Conservation (phyloP, 1,140 invertebrate genomes). For the Lutraria rhynchaena region DNA sequence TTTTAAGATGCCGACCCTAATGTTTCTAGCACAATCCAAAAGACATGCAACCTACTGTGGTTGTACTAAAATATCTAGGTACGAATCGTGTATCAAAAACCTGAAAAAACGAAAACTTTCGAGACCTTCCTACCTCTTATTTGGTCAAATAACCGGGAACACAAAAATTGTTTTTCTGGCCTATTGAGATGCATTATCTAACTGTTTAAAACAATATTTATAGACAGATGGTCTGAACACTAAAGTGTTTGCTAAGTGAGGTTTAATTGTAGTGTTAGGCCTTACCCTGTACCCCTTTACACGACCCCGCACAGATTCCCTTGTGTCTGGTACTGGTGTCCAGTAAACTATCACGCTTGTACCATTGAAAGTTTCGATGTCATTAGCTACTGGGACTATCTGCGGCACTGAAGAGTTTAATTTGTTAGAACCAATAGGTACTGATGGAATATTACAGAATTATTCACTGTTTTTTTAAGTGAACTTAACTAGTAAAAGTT, state of each 20-base stretch:
- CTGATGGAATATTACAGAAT: neutral
- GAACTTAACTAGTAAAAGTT: too few relatives aligned
- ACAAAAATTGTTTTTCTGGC: too few relatives aligned
- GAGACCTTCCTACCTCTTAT: too few relatives aligned
- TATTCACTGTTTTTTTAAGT: neutral
- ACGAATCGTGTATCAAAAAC: neutral
- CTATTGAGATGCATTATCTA: too few relatives aligned
- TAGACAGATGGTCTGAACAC: too few relatives aligned
- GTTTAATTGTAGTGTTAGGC: conserved; percentile 17
- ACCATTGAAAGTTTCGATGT: conserved; percentile 16
- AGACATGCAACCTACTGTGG: neutral
- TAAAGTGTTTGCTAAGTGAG: conserved; percentile 16
- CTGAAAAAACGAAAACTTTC: too few relatives aligned
- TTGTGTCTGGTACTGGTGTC: conserved; percentile 45
- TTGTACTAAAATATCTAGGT: neutral
- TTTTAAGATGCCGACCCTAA: neutral
- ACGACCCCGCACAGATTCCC: conserved; percentile 34
- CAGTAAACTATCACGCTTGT: conserved; percentile 40
- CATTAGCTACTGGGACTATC: neutral
- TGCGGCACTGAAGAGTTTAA: conserved; percentile 48
- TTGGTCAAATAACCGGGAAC: too few relatives aligned
- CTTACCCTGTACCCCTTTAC: conserved; percentile 52
- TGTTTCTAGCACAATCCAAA: neutral
- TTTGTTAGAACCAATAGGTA: neutral
- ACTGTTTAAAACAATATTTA: too few relatives aligned